Percentiles rank a stretch among this genome's conserved stretches.
These are phyloP conservation scores for Epiblema foenella DNA, from an alignment of 2,888 invertebrate genomes.

Conservation along the genomic window DNA sequence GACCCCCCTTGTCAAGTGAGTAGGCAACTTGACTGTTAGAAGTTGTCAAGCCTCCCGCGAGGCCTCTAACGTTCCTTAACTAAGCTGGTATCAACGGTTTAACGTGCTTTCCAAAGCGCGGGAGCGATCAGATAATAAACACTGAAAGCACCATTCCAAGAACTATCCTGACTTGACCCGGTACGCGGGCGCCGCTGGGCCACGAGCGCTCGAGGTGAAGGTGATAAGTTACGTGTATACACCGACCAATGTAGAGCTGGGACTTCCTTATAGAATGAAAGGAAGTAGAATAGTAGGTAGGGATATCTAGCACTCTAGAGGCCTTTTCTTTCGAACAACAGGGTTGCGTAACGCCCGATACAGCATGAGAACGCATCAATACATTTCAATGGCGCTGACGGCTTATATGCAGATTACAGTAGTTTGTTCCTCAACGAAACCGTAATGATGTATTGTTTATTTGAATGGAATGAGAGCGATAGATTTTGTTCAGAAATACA, in stretches of 20 bases:
- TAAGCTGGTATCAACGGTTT: too few relatives aligned
- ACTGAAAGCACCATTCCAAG: too few relatives aligned
- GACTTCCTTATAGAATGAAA: not conserved
- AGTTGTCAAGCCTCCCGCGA: too few relatives aligned
- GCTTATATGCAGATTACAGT: constrained; percentile 16
- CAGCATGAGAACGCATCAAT: constrained; percentile 13
- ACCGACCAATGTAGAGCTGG: not conserved
- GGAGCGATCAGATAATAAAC: too few relatives aligned
- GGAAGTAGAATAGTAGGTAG: not conserved
- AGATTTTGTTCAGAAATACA: not conserved
- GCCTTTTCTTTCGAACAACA: not conserved
- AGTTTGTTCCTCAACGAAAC: constrained; percentile 2
- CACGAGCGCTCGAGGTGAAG: too few relatives aligned
- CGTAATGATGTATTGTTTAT: constrained; percentile 2
- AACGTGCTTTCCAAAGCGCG: too few relatives aligned
- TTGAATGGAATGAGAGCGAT: not conserved
- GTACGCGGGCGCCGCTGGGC: too few relatives aligned
- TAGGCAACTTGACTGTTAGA: too few relatives aligned
- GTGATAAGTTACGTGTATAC: not conserved
- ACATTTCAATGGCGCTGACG: not conserved
- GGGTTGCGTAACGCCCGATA: constrained; percentile 2
- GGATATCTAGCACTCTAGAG: not conserved
- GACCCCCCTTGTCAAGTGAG: too few relatives aligned
- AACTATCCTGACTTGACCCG: too few relatives aligned
- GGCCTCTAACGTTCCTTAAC: too few relatives aligned